Evolutionary conservation across 2,888 invertebrate genomes (phyloP).

Genomic region (Amphipyra tragopoginis): DNA sequence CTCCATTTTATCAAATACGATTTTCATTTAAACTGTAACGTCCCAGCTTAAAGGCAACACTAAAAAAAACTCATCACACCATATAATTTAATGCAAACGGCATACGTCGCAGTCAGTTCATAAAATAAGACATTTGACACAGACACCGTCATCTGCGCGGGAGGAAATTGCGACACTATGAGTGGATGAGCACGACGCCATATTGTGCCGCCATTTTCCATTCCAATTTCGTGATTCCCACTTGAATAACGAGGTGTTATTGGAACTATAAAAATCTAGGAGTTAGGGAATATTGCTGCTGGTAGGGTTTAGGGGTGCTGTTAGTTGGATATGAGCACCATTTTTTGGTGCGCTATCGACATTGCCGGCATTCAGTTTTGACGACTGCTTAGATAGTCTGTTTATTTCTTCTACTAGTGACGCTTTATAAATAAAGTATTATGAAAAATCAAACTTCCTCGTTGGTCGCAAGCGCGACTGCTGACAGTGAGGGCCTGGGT

Average conservation of each 20-base stretch:
- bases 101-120: constrained; percentile 61
- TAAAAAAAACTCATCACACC: constrained; percentile 55
- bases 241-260: constrained; percentile 67
- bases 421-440: too few species aligned
- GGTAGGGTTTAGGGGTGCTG: constrained; percentile 15
- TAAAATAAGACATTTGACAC: constrained; percentile 74
- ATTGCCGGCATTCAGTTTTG: not conserved
- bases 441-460: too few species aligned
- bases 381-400: too few species aligned
- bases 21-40: not conserved
- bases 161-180: constrained; percentile 71
- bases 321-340: constrained; percentile 27
- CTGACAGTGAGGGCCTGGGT: too few species aligned
- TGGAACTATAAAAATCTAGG: constrained; percentile 58
- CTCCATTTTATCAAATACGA: too few species aligned
- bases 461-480: too few species aligned
- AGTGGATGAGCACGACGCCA: constrained; percentile 68
- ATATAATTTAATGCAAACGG: constrained; percentile 66
- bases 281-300: constrained; percentile 48
- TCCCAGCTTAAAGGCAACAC: constrained; percentile 3
- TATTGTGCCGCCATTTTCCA: constrained; percentile 74
- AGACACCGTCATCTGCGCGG: constrained; percentile 67
- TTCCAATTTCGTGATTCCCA: constrained; percentile 75
- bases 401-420: too few species aligned
- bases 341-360: constrained; percentile 4